Evolutionary conservation across 2,888 invertebrate genomes (phyloP).

Genomic region (Melipona beecheii): DNA sequence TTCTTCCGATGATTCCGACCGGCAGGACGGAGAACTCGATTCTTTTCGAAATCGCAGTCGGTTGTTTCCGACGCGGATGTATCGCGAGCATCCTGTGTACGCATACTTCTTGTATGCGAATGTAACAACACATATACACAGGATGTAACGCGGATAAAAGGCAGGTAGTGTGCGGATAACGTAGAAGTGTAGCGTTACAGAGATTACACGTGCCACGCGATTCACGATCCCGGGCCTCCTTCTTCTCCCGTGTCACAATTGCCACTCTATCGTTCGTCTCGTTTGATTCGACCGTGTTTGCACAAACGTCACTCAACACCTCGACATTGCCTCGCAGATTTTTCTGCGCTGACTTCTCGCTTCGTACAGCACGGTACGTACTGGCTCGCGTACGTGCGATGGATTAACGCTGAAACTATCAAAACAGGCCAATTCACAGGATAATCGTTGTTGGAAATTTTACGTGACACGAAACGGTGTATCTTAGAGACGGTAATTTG

Average conservation of each 20-base stretch:
- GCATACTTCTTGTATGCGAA: conserved; percentile 32
- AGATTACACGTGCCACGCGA: conserved; percentile 49
- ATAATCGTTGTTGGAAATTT: too few species aligned
- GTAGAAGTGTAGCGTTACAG: conserved; percentile 40
- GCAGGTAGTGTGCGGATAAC: conserved; percentile 39
- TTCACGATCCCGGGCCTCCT: conserved; percentile 17
- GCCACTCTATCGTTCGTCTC: not conserved
- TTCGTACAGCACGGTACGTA: not conserved
- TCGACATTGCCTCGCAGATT: not conserved
- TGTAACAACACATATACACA: conserved; percentile 54
- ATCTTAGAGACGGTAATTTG: too few species aligned
- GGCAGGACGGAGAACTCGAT: not conserved
- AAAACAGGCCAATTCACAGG: too few species aligned
- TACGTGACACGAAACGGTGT: too few species aligned
- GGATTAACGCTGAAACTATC: too few species aligned
- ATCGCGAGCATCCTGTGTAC: conserved; percentile 33
- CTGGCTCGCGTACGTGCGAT: not conserved
- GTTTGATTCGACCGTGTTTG: not conserved
- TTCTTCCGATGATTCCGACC: too few species aligned
- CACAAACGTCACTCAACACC: conserved; percentile 7
- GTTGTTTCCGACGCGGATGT: conserved; percentile 21
- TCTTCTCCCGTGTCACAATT: conserved; percentile 12
- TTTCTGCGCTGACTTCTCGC: not conserved
- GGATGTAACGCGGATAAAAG: conserved; percentile 49
- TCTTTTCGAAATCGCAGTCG: conserved; percentile 3